A percentile compares a stretch with the other conserved stretches of the same genome.
Evolutionary conservation across 1,140 invertebrate genomes (phyloP).

Genomic region (Ruditapes philippinarum): DNA sequence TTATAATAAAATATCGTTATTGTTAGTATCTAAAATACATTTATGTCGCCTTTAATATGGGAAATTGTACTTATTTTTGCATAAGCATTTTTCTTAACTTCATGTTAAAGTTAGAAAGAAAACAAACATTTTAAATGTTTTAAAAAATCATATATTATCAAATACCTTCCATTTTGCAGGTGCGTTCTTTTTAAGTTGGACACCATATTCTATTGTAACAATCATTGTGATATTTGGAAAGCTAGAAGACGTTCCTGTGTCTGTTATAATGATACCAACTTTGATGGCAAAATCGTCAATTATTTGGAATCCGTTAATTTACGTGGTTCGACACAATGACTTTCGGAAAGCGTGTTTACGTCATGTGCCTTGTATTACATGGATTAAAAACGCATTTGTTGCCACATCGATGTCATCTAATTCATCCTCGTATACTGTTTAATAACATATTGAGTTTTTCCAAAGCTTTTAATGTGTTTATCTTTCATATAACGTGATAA

Average conservation of each 20-base stretch:
- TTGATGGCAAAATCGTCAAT: constrained; percentile 48
- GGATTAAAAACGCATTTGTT: not conserved
- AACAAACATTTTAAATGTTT: too few species aligned
- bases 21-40: too few species aligned
- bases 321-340: constrained; percentile 20
- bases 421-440: not conserved
- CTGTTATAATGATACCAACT: constrained; percentile 11
- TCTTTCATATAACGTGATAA: too few species aligned
- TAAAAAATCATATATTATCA: too few species aligned
- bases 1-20: too few species aligned
- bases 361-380: not conserved
- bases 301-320: constrained; percentile 61
- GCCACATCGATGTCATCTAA: not conserved
- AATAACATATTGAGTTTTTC: too few species aligned
- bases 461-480: too few species aligned
- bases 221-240: constrained; percentile 29
- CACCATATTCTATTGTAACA: constrained; percentile 34
- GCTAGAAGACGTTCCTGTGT: not conserved
- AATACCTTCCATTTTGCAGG: constrained; percentile 17
- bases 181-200: constrained; percentile 53
- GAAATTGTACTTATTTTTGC: too few species aligned
- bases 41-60: too few species aligned
- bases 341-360: constrained; percentile 14
- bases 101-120: too few species aligned
- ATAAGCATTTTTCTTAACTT: too few species aligned